Evolutionary conservation across 2,888 invertebrate genomes (phyloP).

Genomic region (Boloria euphrosyne): DNA sequence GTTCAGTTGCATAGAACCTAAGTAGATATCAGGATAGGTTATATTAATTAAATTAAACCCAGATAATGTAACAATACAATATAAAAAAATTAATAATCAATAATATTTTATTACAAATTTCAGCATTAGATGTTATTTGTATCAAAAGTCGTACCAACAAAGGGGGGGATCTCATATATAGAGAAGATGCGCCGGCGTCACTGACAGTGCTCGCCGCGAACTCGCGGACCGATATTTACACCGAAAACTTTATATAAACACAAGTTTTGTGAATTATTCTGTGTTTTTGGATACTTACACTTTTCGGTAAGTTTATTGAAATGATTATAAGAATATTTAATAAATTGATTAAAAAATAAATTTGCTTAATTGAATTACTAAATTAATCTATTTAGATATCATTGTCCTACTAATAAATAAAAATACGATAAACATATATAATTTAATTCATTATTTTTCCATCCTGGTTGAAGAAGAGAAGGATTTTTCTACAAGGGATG

Average conservation of each 20-base stretch:
- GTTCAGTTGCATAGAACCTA: too few relatives aligned
- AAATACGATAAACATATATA: too few relatives aligned
- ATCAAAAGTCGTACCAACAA: slow-evolving; percentile 31
- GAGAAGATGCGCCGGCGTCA: slow-evolving; percentile 54
- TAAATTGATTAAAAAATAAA: too few relatives aligned
- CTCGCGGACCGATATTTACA: slow-evolving; percentile 28
- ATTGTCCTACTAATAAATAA: too few relatives aligned
- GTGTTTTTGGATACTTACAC: slow-evolving; percentile 29
- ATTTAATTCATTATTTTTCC: too few relatives aligned
- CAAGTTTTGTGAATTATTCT: slow-evolving; percentile 29
- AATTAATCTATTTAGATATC: too few relatives aligned
- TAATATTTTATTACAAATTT: slow-evolving; percentile 20
- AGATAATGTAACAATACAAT: background rate
- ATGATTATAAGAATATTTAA: too few relatives aligned
- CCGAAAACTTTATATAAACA: background rate
- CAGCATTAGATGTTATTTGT: slow-evolving; percentile 21
- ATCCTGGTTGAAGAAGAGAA: too few relatives aligned
- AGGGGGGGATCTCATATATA: slow-evolving; percentile 67
- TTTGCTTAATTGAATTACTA: too few relatives aligned
- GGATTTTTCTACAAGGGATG: too few relatives aligned
- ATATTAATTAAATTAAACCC: background rate
- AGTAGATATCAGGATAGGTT: background rate
- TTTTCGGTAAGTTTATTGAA: slow-evolving; percentile 27
- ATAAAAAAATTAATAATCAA: slow-evolving; percentile 6
- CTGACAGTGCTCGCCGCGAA: slow-evolving; percentile 53